Base-by-base conservation (phyloP, 2,888 invertebrate species). In the Pristionchus exspectatus region DNA sequence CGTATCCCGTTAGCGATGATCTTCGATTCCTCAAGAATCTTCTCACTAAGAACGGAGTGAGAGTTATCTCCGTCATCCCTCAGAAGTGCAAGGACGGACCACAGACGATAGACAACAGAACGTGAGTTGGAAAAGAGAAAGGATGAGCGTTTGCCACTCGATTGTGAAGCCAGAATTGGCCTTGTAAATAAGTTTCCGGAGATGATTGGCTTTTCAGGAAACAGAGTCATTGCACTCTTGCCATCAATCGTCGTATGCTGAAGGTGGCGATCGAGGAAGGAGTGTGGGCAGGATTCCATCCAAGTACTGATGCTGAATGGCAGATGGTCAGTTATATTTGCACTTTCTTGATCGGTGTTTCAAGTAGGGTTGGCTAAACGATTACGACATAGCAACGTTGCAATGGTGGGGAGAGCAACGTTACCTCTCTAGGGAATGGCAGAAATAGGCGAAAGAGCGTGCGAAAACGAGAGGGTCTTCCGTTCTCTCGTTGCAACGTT, bases 231-330 rank as follows among this genome's bases (percentile, higher is more conserved):
- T 85, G 84, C 59, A 85, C 33, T 2, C 24, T 27, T 5, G 84
- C 59, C 14, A 85, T 85, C 84, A 85, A 85, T 59, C 38, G 59
- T 24, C 56, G 84, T 9, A 85, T 85, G 18, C 59, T 85, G 33
- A 63, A 59, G 21, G 59, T 59, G 33, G 84, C 84, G 24, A 85
- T 85, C 2, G 30, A 85, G 24, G 59, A 59, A 59, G 59, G 84
- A 85, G 84, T 85, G 27, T 85, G 84, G 84, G 84, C 30, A 21
- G 84, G 84, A 85, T 85, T 85, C 84, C 84, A 85, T 85, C 84
- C 84, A 33, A 85, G 33, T 0, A 30, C 84, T 3, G 30, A 50
- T 12, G 27, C 24, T 12, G 81, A 81, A 27, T 54, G 50, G 81
- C 24, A 81, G 44, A 54, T 81, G 81, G 81, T 81, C 38, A 81